Base-by-base conservation (phyloP, 2,888 invertebrate species). In the Iselma pallidipennis region DNA sequence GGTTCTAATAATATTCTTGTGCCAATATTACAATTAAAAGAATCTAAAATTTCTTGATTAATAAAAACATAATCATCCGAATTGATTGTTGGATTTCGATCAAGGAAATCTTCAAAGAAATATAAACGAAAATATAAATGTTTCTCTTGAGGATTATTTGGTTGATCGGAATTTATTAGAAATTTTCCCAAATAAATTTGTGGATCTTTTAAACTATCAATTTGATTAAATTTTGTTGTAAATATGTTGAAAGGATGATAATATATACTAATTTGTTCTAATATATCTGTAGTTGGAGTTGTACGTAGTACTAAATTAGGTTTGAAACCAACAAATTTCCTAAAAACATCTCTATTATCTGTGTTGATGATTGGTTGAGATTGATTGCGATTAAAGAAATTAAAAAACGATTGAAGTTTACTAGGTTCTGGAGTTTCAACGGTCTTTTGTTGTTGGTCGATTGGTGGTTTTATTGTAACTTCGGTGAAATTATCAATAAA, bases 401-500 rank as follows among this genome's bases (percentile, higher is more conserved):
- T 50, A 16, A 59, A 14, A 54, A 50, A 54, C 31, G 31, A 49
- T 53, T 52, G 31, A 37, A 25, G 10, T 42, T 56, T 37, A 7
- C 42, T 48, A 53, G 23, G n/a, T 25, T 42, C 26, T 2, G 21
- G 6, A 14, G 56, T 21, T 16, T 25, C 26, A 49, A 49, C 29
- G 10, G 14, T 49, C 1, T 23, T 48, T 49, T 56, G 55, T 19
- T 57, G n/a, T 53, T 58, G 25, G 19, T 54, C 31, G 31, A 21
- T 49, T 12, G 71, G 69, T 19, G 69, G 66, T 61, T 74, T 71
- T 58, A 76, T 74, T 28, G 71, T 66, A 5, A 88, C 77, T 78
- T 88, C 86, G 2, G 88, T 87, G 56, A 85, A 81, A 72, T 86
- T 84, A 68, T 85, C 84, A 19, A 89, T 78, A 33, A 81, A 80